Evolutionary conservation across 2,797 vertebrate genomes (phyloP).

Genomic region (Phyllotis vaccarum): DNA sequence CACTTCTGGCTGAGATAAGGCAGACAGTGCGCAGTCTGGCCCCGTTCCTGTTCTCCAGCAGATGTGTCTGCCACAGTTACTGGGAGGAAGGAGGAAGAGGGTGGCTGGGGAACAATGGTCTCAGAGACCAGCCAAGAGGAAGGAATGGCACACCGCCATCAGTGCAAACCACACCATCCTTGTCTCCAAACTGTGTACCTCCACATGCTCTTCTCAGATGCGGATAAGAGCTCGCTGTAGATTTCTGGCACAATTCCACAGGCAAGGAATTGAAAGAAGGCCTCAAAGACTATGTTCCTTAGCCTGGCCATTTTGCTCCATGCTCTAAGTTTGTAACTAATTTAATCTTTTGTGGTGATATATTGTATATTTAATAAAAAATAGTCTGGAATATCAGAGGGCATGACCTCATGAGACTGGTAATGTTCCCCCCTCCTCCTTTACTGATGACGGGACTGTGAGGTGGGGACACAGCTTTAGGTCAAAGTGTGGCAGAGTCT

Average conservation of each 20-base stretch:
- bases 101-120: conserved; percentile 73
- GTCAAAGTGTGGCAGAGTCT: background rate
- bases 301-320: background rate
- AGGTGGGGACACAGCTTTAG: background rate
- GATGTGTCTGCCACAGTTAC: conserved; percentile 73
- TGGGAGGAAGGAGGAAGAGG: conserved; percentile 71
- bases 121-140: conserved; percentile 75
- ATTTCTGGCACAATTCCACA: conserved; percentile 42
- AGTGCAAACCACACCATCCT: background rate
- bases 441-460: background rate
- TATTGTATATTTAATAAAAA: too few relatives aligned
- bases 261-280: background rate
- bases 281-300: background rate
- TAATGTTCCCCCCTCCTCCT: background rate
- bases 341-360: background rate
- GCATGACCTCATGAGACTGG: background rate
- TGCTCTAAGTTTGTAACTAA: background rate
- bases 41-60: conserved; percentile 66
- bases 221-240: background rate
- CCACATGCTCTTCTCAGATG: background rate
- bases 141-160: conserved; percentile 46
- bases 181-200: conserved; percentile 57
- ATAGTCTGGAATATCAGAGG: too few relatives aligned
- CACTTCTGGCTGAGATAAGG: conserved; percentile 41
- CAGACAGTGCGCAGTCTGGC: conserved; percentile 68